Conservation (phyloP, 2,888 invertebrate genomes). For the Harpalus rubripes region DNA sequence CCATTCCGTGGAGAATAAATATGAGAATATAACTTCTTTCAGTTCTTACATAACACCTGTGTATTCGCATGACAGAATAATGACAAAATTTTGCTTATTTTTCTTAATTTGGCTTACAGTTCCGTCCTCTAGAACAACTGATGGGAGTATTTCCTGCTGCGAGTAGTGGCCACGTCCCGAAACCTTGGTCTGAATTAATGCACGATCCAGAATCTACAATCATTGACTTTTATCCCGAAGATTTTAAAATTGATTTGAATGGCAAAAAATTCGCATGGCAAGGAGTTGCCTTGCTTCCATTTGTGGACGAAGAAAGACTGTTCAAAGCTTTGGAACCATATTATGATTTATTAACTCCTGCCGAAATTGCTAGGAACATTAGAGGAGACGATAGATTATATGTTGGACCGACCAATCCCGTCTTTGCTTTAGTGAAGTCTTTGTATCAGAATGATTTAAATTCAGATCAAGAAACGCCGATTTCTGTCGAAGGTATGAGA, state of each 20-base stretch:
- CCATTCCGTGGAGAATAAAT: no score
- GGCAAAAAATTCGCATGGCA: slow-evolving; percentile 99
- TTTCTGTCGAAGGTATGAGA: slow-evolving; percentile 89
- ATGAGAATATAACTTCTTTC: no score
- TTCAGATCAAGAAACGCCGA: slow-evolving; percentile 80
- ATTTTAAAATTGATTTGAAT: slow-evolving; percentile 98
- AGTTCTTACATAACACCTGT: no score
- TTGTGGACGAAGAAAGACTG: slow-evolving; percentile 95
- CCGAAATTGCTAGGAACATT: slow-evolving; percentile 92
- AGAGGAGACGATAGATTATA: slow-evolving; percentile 95
- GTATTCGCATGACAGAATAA: no score
- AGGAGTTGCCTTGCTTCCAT: slow-evolving; percentile 98
- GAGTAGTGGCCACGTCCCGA: slow-evolving; percentile 94
- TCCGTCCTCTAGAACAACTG: slow-evolving; percentile 97
- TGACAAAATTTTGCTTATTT: no score
- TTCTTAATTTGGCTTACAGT: slow-evolving; percentile 78
- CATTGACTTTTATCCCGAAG: slow-evolving; percentile 98
- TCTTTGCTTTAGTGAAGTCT: slow-evolving; percentile 85
- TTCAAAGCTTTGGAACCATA: slow-evolving; percentile 90
- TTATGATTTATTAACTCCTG: slow-evolving; percentile 88
- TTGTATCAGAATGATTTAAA: slow-evolving; percentile 82
- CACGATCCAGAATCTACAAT: slow-evolving; percentile 94
- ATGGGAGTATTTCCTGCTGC: slow-evolving; percentile 99
- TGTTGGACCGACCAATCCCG: slow-evolving; percentile 85
- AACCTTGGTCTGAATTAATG: slow-evolving; percentile 96